Evolutionary conservation across 2,113 vertebrate species (phyloP).

Genomic region (Sialia sialis): DNA sequence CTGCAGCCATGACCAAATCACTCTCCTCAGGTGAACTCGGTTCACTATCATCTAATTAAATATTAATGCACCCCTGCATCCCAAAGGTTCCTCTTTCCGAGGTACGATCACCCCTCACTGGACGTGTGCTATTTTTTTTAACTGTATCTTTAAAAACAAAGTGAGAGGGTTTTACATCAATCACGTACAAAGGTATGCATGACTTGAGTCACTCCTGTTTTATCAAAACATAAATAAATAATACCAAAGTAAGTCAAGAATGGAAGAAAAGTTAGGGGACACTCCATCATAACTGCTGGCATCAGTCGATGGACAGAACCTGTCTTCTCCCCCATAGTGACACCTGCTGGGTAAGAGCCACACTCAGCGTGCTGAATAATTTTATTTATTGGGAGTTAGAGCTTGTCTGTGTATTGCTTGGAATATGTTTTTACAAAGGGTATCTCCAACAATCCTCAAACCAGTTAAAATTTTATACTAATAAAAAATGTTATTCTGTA

Average conservation of each 20-base stretch:
- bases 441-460: background rate
- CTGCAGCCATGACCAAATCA: background rate
- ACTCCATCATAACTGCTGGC: background rate
- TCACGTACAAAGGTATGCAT: background rate
- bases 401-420: background rate
- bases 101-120: rapidly evolving
- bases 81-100: background rate
- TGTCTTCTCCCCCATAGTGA: too few species aligned
- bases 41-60: background rate
- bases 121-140: background rate
- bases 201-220: background rate
- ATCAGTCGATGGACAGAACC: background rate
- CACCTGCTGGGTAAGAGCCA: background rate
- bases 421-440: background rate
- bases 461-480: background rate
- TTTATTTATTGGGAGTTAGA: background rate
- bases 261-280: background rate
- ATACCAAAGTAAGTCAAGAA: background rate
- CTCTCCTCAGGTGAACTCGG: background rate
- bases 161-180: background rate
- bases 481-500: background rate
- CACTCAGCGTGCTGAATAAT: background rate
- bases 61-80: background rate
- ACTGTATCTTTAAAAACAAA: background rate
- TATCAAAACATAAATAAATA: background rate